Evolutionary conservation across 2,888 invertebrate genomes (phyloP), one percentile per base, ranked within the genome.

Genomic region (Taphrorychus bicolor): DNA sequence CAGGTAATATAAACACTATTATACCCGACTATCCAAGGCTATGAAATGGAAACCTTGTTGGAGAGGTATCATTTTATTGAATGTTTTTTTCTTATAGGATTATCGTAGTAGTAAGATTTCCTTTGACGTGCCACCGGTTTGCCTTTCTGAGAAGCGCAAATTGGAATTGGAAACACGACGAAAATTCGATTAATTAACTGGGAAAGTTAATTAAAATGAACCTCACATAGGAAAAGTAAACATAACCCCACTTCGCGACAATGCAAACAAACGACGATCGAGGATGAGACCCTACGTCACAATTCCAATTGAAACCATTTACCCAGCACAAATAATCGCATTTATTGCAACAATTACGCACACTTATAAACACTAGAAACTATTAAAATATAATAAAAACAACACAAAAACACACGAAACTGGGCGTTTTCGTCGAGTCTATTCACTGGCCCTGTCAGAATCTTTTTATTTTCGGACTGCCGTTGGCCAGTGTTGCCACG

Each of bases 241-340:
- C 51, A 51, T 51, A 51, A 51, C 51, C 51, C 51, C 51, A 19
- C 51, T 21, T 45, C 9, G 14, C 45, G 45, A 14, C 45, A 45
- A 5, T 45, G 45, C 45, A 45, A 45, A 45, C 45, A 45, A 45
- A 45, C 17, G 14, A 16, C 45, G 45, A 45, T 17, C 45, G 32
- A 7, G 3, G 7, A 32, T 32, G 2, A 1, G 32, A n/a, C n/a
- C n/a, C n/a, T n/a, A n/a, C 17, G 45, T 7, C 16, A 16, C 4
- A 16, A 45, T 4, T 45, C 14, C 14, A 3, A 32, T 32, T 11
- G 32, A 3, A 11, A 32, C 3, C 32, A 45, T 16, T 45, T 45
- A 45, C 45, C 45, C 17, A 2, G 45, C 14, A 14, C 11, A 16
- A 14, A 45, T 16, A 45, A 2, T 45, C 45, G 11, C 45, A 45